Evolutionary conservation across 2,888 invertebrate genomes (phyloP), one percentile per base, ranked within the genome.

Genomic region (Campopleginae sp.): DNA sequence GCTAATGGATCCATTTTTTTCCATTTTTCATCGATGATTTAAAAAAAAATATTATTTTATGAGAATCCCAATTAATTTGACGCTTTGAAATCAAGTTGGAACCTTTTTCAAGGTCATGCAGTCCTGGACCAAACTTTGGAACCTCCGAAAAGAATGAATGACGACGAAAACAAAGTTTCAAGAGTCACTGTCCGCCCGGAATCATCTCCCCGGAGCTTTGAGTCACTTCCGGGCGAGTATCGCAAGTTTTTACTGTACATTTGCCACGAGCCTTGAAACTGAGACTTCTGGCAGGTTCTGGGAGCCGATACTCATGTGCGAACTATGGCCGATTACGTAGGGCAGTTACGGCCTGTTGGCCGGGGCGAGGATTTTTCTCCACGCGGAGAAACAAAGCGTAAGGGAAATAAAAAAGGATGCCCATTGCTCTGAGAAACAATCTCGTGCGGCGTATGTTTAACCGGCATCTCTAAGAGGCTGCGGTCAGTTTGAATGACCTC

Each of bases 311-410:
- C 63, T 33, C 63, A 63, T 58, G 58, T 63, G 63, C 63, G 63
- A 63, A 63, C 63, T 63, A 63, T 63, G 33, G 63, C 63, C 63
- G 63, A 63, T 63, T 58, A 58, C 58, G 14, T 14, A 27, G 14
- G 58, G 58, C 58, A 27, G 58, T 58, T 27, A 58, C 27, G 58
- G 58, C 14, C 58, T 12, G 3, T 58, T 27, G 58, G 58, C 27
- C 14, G 58, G 27, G 27, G 27, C 27, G 5, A 27, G 23, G 1
- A 27, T 58, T 27, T 58, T 58, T 58, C 58, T 58, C 14, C 1
- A 14, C 14, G 14, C 27, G 14, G 14, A 14, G 19, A 38, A 63
- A 33, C 38, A 14, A 38, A 63, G n/a, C 8, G 14, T 12, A 23
- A 12, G 54, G 10, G 23, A 23, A 54, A 54, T 54, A 27, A 58